Evolutionary conservation across 2,113 vertebrate genomes (phyloP).

Genomic region (Puntigrus tetrazona): DNA sequence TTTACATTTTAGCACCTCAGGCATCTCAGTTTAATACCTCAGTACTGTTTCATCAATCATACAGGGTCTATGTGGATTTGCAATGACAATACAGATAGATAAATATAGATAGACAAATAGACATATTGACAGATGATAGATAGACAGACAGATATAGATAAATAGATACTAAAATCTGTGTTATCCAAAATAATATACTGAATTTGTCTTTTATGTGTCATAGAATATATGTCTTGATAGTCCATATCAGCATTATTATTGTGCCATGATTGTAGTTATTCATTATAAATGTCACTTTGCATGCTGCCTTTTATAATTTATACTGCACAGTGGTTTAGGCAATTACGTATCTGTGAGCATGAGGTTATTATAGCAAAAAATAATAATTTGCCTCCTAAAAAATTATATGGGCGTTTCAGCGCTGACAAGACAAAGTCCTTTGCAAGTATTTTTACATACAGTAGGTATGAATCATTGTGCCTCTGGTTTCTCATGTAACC

Average conservation of each 20-base stretch:
- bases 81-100: neutral
- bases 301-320: conserved; percentile 56
- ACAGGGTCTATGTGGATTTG: neutral
- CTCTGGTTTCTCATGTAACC: no score
- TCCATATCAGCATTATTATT: conserved; percentile 41
- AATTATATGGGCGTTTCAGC: conserved; percentile 20
- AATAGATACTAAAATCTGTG: no score
- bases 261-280: conserved; percentile 52
- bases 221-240: conserved; percentile 43
- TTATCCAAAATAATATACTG: neutral
- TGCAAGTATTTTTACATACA: conserved; percentile 33
- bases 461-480: no score
- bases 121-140: neutral
- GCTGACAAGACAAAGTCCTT: conserved; percentile 62
- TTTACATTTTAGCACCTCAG: neutral
- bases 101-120: neutral
- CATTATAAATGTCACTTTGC: conserved; percentile 59
- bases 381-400: neutral
- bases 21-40: neutral
- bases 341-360: neutral
- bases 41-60: neutral
- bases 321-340: conserved; percentile 19
- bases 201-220: conserved; percentile 39
- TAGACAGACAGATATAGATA: neutral
- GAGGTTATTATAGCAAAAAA: neutral